Evolutionary conservation across 2,888 invertebrate species (phyloP), one percentile per base, ranked within the genome.

Genomic region (Parasteatoda lunata): DNA sequence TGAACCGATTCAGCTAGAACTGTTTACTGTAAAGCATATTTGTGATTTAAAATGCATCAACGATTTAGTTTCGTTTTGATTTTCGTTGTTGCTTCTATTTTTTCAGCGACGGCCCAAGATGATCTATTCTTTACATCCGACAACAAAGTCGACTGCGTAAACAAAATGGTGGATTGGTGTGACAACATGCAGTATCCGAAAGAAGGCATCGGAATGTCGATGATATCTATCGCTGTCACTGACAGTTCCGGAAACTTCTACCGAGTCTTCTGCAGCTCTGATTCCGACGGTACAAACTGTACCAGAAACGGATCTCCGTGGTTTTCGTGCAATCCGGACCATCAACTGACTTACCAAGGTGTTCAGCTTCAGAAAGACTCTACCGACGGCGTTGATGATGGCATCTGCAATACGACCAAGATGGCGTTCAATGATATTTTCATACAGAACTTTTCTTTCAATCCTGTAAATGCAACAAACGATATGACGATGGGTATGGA

Each of bases 211-310:
- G 80, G 80, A 48, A 68, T 86, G 45, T 48, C 85, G 8, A 70
- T 86, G 70, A 30, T 86, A 9, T 66, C 80, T 2, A 59, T 86
- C 11, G 65, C 66, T 1, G 54, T 65, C 68, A 65, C 52, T 13
- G 13, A 47, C 4, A 72, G 77, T 13, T 52, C 47, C 0, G 48
- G 47, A 1, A 76, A 71, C 5, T 77, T 48, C 13, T 77, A 47
- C 49, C 51, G 71, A 0, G 77, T 73, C 30, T 51, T 87, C 54
- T 87, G 87, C 64, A 11, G 13, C 6, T 68, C 82, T 0, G 87
- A 87, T 73, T 73, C 77, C 45, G 78, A 78, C 0, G 87, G 82
- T 13, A 82, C 82, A 3, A 78, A 87, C 82, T 87, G 87, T 59
- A 87, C 82, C 64, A 82, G 72, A 48, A 82, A 87, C 52, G 70